Percentiles rank a stretch among this genome's conserved stretches.
phyloP scores from a whole-genome alignment of 2,113 vertebrate species.

The Phaetusa simplex region DNA sequence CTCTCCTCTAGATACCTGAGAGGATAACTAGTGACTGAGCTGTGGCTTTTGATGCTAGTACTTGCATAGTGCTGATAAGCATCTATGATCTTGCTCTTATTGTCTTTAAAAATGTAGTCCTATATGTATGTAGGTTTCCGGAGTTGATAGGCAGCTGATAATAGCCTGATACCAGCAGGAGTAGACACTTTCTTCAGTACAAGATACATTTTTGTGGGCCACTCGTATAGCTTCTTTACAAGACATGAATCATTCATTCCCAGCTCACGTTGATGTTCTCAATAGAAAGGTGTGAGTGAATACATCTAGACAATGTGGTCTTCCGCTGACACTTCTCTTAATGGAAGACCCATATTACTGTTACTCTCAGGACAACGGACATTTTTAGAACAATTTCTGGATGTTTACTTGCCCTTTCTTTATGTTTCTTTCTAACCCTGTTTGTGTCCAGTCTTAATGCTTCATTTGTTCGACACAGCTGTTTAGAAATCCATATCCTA shows the following conservation, averaged over 20 bases:
- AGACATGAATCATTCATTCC: neutral
- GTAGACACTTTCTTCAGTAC: neutral
- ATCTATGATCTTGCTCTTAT: neutral
- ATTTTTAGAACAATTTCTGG: neutral
- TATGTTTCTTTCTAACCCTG: neutral
- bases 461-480: neutral
- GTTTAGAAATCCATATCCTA: neutral
- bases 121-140: neutral
- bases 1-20: neutral
- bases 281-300: neutral
- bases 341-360: neutral
- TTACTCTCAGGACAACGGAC: neutral
- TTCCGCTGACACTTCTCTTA: neutral
- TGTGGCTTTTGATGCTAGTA: neutral
- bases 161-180: neutral
- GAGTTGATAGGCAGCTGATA: neutral
- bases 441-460: neutral
- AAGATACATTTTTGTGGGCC: neutral
- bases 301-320: neutral
- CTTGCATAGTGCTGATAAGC: neutral
- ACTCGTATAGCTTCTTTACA: neutral
- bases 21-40: neutral
- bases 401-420: neutral
- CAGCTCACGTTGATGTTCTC: neutral
- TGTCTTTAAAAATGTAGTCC: neutral